A percentile compares a stretch with the other conserved stretches of the same genome.
phyloP scores from a whole-genome alignment of 1,140 invertebrate genomes.

The Drosophila auraria region DNA sequence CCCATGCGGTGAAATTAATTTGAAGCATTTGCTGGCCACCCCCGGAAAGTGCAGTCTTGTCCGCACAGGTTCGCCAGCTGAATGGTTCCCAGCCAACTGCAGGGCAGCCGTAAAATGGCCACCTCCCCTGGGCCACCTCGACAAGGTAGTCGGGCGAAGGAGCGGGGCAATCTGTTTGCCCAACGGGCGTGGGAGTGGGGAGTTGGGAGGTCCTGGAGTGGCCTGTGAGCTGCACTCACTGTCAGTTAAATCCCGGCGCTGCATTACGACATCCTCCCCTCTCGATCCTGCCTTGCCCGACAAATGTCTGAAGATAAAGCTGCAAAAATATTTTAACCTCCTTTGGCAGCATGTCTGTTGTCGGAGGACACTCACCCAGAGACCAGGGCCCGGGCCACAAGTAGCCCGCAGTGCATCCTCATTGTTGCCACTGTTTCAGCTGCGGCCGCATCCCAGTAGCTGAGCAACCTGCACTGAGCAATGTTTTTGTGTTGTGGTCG shows the following conservation, averaged over 20 bases:
- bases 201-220: slow-evolving; percentile 24
- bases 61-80: slow-evolving; percentile 49
- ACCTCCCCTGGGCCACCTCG: slow-evolving; percentile 61
- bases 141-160: slow-evolving; percentile 5
- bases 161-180: slow-evolving; percentile 73
- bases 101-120: slow-evolving; percentile 76
- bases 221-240: slow-evolving; percentile 67
- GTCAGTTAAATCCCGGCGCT: slow-evolving; percentile 79
- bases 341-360: slow-evolving; percentile 79
- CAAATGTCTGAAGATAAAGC: slow-evolving; percentile 81
- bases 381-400: slow-evolving; percentile 11
- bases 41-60: slow-evolving; percentile 37
- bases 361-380: slow-evolving; percentile 24
- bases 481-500: slow-evolving; percentile 65
- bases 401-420: slow-evolving; percentile 29
- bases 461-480: slow-evolving; percentile 63
- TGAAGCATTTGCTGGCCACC: slow-evolving; percentile 66
- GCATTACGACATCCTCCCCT: slow-evolving; percentile 64
- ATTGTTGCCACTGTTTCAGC: slow-evolving; percentile 27
- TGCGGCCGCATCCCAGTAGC: slow-evolving; percentile 15
- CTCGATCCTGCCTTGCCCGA: slow-evolving; percentile 25
- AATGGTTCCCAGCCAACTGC: slow-evolving; percentile 66
- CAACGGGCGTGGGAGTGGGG: slow-evolving; percentile 33
- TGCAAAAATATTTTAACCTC: slow-evolving; percentile 83
- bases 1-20: slow-evolving; percentile 79